Evolutionary conservation across 2,888 invertebrate genomes (phyloP).

Genomic region (Polylopha cassiicola): DNA sequence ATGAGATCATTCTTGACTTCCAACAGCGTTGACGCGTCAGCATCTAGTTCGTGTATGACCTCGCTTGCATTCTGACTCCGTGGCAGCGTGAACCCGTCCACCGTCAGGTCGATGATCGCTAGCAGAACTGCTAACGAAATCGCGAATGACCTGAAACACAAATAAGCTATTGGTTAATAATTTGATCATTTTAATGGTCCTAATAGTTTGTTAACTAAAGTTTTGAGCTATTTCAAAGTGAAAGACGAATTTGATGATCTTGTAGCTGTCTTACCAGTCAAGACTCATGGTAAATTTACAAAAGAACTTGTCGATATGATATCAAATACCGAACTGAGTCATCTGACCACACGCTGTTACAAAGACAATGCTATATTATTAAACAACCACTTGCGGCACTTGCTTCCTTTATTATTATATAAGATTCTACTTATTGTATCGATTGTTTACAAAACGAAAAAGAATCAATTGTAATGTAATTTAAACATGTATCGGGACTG

Average conservation of each 20-base stretch:
- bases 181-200: neutral
- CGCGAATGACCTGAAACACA: constrained; percentile 56
- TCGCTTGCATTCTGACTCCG: constrained; percentile 23
- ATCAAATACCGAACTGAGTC: no score
- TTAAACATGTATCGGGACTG: no score
- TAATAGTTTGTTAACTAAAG: no score
- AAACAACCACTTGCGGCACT: constrained; percentile 18
- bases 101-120: constrained; percentile 39
- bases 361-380: constrained; percentile 19
- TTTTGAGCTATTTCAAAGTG: no score
- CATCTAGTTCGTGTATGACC: constrained; percentile 33
- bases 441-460: constrained; percentile 12
- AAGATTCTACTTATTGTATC: constrained; percentile 1
- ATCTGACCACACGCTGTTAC: neutral
- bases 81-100: constrained; percentile 44
- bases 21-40: constrained; percentile 38
- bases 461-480: no score
- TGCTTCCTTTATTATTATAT: constrained; percentile 8
- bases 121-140: constrained; percentile 45
- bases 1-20: constrained; percentile 39
- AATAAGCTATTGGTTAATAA: constrained; percentile 18
- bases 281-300: no score
- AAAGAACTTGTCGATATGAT: no score
- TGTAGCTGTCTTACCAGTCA: no score
- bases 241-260: no score